These are phyloP conservation scores for Manduca sexta DNA, from an alignment of 1,140 invertebrate species.

Conservation along the genomic window DNA sequence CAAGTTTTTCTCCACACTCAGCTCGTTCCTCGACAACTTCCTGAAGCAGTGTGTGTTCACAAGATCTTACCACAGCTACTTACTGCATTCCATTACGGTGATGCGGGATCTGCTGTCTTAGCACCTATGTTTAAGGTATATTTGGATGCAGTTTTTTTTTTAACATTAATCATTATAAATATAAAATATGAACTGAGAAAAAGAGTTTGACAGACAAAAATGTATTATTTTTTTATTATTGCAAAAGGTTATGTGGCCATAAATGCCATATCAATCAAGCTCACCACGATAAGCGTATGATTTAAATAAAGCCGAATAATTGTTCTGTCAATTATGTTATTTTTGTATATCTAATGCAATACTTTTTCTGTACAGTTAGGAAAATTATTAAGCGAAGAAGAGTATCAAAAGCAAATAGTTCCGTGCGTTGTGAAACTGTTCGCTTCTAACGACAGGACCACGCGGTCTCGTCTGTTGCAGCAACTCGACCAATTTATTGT, in stretches of 20 bases:
- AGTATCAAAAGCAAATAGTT: constrained; percentile 97
- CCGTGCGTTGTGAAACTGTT: constrained; percentile 98
- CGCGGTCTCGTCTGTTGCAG: constrained; percentile 92
- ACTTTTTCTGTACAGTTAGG: constrained; percentile 81
- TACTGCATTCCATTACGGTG: constrained; percentile 95
- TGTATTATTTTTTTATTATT: no score
- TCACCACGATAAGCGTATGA: no score
- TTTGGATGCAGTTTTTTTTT: not conserved
- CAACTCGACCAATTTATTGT: constrained; percentile 90
- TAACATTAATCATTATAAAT: not conserved
- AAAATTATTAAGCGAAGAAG: constrained; percentile 87
- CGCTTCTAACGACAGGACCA: constrained; percentile 94
- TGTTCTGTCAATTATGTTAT: no score
- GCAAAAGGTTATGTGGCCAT: no score
- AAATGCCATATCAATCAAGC: no score
- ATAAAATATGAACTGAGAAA: not conserved
- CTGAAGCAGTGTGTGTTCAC: constrained; percentile 90
- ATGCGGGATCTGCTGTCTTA: constrained; percentile 91
- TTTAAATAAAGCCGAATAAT: no score
- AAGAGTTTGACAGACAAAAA: no score
- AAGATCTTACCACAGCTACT: constrained; percentile 97
- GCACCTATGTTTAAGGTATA: constrained; percentile 88
- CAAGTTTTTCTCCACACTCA: constrained; percentile 91
- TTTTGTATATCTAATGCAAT: no score
- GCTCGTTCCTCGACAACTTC: constrained; percentile 93